Evolutionary conservation across 2,797 vertebrate genomes (phyloP).

Genomic region (Girardinus metallicus): DNA sequence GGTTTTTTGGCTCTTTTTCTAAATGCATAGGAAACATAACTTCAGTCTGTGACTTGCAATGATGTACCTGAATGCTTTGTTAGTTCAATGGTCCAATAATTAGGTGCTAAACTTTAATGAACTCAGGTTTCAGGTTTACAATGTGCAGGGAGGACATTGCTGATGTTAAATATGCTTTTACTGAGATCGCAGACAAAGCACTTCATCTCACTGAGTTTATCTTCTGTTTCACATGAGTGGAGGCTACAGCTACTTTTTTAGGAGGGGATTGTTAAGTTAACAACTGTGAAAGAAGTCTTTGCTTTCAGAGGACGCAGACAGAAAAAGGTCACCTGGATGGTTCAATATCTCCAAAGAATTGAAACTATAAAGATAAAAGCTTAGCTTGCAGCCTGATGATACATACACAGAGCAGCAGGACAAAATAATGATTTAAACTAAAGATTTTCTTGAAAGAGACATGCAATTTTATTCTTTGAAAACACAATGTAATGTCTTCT

Average conservation of each 20-base stretch:
- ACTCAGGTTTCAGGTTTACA: conserved; percentile 19
- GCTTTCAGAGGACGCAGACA: neutral
- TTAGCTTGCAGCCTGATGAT: neutral
- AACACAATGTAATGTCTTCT: neutral
- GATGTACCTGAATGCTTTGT: conserved; percentile 42
- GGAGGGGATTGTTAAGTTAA: neutral
- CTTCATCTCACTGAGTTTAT: conserved; percentile 15
- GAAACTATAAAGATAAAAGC: conserved; percentile 3
- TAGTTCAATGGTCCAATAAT: conserved; percentile 48
- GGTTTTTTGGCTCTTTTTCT: conserved; percentile 44
- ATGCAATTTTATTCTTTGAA: neutral
- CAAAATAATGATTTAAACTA: neutral
- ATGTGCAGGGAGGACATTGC: conserved; percentile 7
- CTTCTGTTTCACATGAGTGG: conserved; percentile 1
- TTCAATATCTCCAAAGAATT: conserved; percentile 2
- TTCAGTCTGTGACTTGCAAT: conserved; percentile 40
- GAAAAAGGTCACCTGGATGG: neutral
- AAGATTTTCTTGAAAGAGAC: neutral
- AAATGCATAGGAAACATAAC: conserved; percentile 47
- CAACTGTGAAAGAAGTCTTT: conserved; percentile 1
- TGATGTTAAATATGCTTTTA: conserved; percentile 29
- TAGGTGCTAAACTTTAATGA: conserved; percentile 43
- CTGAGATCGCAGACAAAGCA: conserved; percentile 14
- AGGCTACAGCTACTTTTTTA: neutral
- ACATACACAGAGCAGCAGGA: neutral